Conservation (phyloP, 2,113 vertebrate species). For the Crotalus tigris region DNA sequence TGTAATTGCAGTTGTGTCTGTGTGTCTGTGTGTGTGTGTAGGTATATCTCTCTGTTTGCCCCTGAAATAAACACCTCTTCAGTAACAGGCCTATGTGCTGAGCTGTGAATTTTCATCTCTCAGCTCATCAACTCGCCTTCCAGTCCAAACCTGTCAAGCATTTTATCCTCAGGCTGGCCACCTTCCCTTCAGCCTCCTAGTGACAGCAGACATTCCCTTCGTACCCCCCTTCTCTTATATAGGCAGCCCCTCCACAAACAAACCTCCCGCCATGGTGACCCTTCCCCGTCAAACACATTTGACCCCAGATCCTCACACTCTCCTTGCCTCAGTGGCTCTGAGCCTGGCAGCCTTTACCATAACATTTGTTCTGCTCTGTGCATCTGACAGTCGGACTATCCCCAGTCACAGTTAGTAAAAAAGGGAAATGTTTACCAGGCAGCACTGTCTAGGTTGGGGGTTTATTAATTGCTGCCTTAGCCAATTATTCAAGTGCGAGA, state of each 20-base stretch:
- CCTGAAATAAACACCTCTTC: constrained; percentile 51
- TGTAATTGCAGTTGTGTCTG: background rate
- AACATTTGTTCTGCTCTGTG: constrained; percentile 25
- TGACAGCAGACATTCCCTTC: constrained; percentile 67
- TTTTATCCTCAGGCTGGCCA: constrained; percentile 63
- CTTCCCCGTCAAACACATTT: constrained; percentile 49
- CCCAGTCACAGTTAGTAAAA: constrained; percentile 28
- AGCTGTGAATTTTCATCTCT: constrained; percentile 72
- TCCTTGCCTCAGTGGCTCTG: background rate
- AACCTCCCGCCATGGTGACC: constrained; percentile 53
- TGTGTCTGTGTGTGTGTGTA: background rate
- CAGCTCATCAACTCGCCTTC: constrained; percentile 70
- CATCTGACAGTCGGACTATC: constrained; percentile 38
- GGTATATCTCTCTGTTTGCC: constrained; percentile 5
- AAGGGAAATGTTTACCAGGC: constrained; percentile 29
- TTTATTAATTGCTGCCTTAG: constrained; percentile 49
- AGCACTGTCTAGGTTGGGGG: background rate
- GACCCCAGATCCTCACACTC: constrained; percentile 41
- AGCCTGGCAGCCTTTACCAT: constrained; percentile 32
- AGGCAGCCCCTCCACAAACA: constrained; percentile 63
- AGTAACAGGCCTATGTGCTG: constrained; percentile 38
- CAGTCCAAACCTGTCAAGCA: constrained; percentile 73
- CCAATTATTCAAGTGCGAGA: constrained; percentile 17
- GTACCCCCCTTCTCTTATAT: constrained; percentile 36
- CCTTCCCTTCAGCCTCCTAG: constrained; percentile 51